These are phyloP conservation scores for Pimpla rufipes DNA, from an alignment of 2,888 invertebrate species.

Conservation along the genomic window DNA sequence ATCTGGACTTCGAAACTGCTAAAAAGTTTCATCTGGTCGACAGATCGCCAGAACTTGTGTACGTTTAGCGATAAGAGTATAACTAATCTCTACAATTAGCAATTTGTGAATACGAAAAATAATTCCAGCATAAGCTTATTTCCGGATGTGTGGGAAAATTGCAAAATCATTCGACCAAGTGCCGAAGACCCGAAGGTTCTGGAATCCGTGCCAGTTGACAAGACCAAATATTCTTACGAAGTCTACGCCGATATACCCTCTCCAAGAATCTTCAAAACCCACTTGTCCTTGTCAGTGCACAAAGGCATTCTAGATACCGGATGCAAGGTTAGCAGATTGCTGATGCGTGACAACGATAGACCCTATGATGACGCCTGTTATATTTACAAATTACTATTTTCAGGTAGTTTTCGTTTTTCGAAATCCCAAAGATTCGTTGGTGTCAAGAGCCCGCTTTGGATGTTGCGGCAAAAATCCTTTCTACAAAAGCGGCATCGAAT, in stretches of 20 bases:
- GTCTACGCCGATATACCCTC: constrained; percentile 83
- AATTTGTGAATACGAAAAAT: not conserved
- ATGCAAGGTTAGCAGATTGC: constrained; percentile 62
- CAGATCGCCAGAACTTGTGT: constrained; percentile 85
- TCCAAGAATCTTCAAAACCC: constrained; percentile 87
- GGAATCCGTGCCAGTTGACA: constrained; percentile 84
- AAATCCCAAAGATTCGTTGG: constrained; percentile 81
- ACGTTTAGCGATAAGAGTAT: not conserved
- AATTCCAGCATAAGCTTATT: constrained; percentile 46
- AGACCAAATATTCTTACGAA: constrained; percentile 88
- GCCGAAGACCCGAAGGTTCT: constrained; percentile 86
- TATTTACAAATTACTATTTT: constrained; percentile 13
- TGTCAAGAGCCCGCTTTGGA: constrained; percentile 78
- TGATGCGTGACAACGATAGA: too few relatives aligned
- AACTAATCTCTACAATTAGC: not conserved
- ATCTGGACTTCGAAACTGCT: constrained; percentile 89
- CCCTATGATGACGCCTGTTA: too few relatives aligned
- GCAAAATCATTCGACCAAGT: constrained; percentile 79
- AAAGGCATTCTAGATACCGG: constrained; percentile 82
- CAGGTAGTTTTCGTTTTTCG: constrained; percentile 81
- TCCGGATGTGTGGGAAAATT: constrained; percentile 39
- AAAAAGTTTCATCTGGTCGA: constrained; percentile 87
- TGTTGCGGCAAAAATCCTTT: constrained; percentile 18
- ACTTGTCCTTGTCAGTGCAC: constrained; percentile 89
- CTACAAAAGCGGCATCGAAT: constrained; percentile 70